These are phyloP conservation scores for Pelobates cultripes DNA, from an alignment of 2,797 vertebrate species.

Conservation along the genomic window DNA sequence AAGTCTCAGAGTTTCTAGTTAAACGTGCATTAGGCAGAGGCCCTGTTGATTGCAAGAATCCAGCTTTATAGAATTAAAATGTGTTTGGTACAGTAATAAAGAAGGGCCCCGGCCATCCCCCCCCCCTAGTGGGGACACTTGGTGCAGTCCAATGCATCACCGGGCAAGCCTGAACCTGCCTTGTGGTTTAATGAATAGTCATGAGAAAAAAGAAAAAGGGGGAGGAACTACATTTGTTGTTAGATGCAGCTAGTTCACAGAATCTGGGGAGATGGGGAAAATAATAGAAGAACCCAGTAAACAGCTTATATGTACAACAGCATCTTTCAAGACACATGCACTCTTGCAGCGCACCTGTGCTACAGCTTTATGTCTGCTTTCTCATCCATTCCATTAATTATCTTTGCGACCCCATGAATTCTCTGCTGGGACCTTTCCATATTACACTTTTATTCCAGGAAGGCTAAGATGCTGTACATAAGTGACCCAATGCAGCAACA, in stretches of 20 bases:
- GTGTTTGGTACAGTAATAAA: not conserved
- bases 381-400: not conserved
- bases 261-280: constrained; percentile 75
- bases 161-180: constrained; percentile 90
- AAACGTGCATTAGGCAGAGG: not conserved
- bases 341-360: constrained; percentile 13
- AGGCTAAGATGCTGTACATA: constrained; percentile 83
- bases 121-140: constrained; percentile 61
- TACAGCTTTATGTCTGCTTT: constrained; percentile 13
- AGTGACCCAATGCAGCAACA: constrained; percentile 75
- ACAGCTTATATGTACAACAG: constrained; percentile 59
- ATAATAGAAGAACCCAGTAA: constrained; percentile 66
- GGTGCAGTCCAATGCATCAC: constrained; percentile 78
- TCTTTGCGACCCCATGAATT: constrained; percentile 67
- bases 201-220: constrained; percentile 79
- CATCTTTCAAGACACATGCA: constrained; percentile 53
- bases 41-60: rapidly evolving
- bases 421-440: constrained; percentile 59
- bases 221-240: constrained; percentile 85
- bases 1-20: not conserved
- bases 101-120: constrained; percentile 57
- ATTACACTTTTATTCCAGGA: constrained; percentile 59
- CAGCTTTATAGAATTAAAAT: constrained; percentile 3
- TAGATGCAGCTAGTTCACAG: constrained; percentile 86
- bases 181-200: constrained; percentile 85